These are phyloP conservation scores for Polypedilum vanderplanki DNA, from an alignment of 1,140 invertebrate species.

Conservation along the genomic window DNA sequence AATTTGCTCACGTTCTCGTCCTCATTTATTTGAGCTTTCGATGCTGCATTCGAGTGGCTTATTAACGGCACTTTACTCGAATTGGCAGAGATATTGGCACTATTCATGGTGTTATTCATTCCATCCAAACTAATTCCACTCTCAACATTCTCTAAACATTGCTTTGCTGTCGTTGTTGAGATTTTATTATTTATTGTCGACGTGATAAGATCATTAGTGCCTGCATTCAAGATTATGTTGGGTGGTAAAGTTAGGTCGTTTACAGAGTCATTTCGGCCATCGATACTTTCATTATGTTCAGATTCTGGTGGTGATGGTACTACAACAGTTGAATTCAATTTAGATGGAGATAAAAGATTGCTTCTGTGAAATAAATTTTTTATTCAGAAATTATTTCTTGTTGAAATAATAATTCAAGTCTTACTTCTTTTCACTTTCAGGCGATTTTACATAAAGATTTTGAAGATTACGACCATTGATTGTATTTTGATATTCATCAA, in stretches of 20 bases:
- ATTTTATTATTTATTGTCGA: constrained; percentile 11
- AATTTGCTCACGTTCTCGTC: constrained; percentile 56
- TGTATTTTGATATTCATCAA: constrained; percentile 46
- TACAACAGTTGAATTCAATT: neutral
- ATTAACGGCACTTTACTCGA: constrained; percentile 67
- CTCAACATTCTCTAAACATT: constrained; percentile 41
- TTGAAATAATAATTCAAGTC: neutral
- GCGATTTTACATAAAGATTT: neutral
- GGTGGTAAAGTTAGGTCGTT: neutral
- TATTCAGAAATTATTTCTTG: neutral
- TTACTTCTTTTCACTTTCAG: constrained; percentile 1
- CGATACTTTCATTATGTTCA: neutral
- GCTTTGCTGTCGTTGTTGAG: neutral
- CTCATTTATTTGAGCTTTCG: constrained; percentile 37
- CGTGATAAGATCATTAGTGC: constrained; percentile 20
- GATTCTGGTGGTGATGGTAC: neutral
- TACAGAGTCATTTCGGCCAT: neutral
- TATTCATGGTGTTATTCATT: constrained; percentile 35
- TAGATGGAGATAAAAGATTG: neutral
- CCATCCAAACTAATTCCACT: constrained; percentile 43
- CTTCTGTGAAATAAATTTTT: neutral
- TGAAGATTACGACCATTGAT: constrained; percentile 31
- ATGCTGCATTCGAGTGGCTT: constrained; percentile 43
- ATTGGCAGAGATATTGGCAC: constrained; percentile 53
- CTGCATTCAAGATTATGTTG: neutral